These are phyloP conservation scores for Chrysaora quinquecirrha DNA, from an alignment of 30 jellyfish, hydroid and myxozoan genomes.

Conservation along the genomic window DNA sequence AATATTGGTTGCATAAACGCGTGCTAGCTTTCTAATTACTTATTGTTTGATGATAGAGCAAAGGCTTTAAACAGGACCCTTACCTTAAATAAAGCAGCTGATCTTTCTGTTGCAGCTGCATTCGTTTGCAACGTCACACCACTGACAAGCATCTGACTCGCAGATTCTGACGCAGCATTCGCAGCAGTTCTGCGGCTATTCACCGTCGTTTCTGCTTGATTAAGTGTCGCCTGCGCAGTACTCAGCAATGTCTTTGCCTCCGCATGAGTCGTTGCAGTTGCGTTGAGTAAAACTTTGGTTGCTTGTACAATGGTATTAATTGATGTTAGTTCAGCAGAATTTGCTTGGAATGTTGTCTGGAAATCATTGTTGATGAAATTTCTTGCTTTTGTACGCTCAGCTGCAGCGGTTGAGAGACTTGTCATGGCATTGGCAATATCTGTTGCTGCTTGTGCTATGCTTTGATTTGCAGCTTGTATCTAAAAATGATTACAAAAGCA, in stretches of 20 bases:
- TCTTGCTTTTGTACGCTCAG: conserved; percentile 77
- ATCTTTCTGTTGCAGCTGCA: conserved; percentile 47
- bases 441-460: conserved; percentile 80
- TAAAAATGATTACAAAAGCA: too few relatives aligned
- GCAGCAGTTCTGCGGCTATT: conserved; percentile 62
- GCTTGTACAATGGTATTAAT: conserved; percentile 71
- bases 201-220: conserved; percentile 71
- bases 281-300: conserved; percentile 38
- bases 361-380: conserved; percentile 52
- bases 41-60: too few relatives aligned
- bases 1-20: too few relatives aligned
- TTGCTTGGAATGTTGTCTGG: conserved; percentile 81
- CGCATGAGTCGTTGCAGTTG: conserved; percentile 65
- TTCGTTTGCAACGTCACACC: conserved; percentile 78
- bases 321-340: conserved; percentile 74
- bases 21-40: too few relatives aligned
- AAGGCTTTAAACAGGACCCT: too few relatives aligned
- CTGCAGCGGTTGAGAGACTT: conserved; percentile 67
- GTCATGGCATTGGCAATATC: conserved; percentile 78
- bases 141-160: conserved; percentile 80
- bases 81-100: conserved; percentile 86
- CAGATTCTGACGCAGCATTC: conserved; percentile 73
- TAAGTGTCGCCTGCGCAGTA: conserved; percentile 77
- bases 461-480: conserved; percentile 82
- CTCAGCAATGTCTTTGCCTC: conserved; percentile 61